Evolutionary conservation across 1,140 invertebrate genomes (phyloP).

Genomic region (Cydia splendana): DNA sequence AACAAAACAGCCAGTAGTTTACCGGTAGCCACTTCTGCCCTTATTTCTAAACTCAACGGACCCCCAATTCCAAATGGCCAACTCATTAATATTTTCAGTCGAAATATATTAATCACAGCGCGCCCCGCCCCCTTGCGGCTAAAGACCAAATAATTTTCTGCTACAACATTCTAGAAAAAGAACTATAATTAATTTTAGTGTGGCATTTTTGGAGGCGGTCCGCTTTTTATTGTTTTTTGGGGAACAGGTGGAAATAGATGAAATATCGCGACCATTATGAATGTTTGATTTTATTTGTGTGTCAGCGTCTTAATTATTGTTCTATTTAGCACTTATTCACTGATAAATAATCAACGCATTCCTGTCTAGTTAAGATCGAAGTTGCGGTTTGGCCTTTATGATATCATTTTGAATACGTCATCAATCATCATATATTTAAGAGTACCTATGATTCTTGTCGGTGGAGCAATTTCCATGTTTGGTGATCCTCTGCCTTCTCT

Average conservation of each 20-base stretch:
- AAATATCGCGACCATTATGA: constrained; percentile 53
- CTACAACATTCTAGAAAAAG: constrained; percentile 68
- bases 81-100: constrained; percentile 75
- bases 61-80: constrained; percentile 35
- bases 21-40: background rate
- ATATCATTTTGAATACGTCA: too few relatives aligned
- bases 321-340: background rate
- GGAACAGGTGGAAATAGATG: constrained; percentile 67
- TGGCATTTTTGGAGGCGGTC: constrained; percentile 65
- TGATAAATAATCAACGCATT: too few relatives aligned
- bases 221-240: constrained; percentile 44
- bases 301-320: constrained; percentile 19
- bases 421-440: too few relatives aligned
- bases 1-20: background rate
- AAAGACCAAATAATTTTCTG: constrained; percentile 78
- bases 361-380: too few relatives aligned
- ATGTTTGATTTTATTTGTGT: constrained; percentile 39
- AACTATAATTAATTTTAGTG: constrained; percentile 75
- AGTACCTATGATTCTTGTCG: too few relatives aligned
- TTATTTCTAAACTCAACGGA: background rate
- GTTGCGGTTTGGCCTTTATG: too few relatives aligned
- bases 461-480: too few relatives aligned
- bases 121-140: constrained; percentile 71
- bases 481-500: too few relatives aligned
- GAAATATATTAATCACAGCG: constrained; percentile 76